Evolutionary conservation across 35 echinoderm and acorn worm genomes (phyloP).

Genomic region (Heliocidaris tuberculata): DNA sequence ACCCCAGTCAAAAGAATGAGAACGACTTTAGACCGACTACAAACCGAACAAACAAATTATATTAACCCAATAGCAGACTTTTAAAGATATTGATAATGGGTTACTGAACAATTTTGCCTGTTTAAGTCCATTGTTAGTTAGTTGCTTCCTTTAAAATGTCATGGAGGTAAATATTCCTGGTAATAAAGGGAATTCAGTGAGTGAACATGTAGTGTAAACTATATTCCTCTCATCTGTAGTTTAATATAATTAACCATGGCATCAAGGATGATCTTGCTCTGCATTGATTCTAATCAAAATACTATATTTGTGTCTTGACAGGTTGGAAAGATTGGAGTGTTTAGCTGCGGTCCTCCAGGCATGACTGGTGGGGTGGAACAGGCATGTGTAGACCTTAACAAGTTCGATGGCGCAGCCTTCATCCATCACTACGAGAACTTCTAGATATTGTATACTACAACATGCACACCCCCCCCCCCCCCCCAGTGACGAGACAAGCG

Average conservation of each 20-base stretch:
- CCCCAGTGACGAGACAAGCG: background rate
- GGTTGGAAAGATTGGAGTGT: slow-evolving; percentile 92
- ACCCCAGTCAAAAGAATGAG: no score
- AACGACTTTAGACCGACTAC: no score
- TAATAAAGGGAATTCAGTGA: no score
- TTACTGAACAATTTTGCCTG: no score
- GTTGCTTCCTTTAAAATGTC: no score
- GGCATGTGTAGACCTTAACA: slow-evolving; percentile 95
- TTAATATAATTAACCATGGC: background rate
- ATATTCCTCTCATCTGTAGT: background rate
- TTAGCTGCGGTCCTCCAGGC: slow-evolving; percentile 95
- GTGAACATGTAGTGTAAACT: no score
- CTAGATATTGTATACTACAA: slow-evolving; percentile 32
- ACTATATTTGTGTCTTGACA: slow-evolving; percentile 12
- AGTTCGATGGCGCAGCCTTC: slow-evolving; percentile 97
- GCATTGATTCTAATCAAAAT: background rate
- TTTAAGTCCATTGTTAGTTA: no score
- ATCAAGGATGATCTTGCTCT: background rate
- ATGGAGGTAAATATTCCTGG: no score
- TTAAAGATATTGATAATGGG: no score
- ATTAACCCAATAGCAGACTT: no score
- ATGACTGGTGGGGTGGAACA: slow-evolving; percentile 94
- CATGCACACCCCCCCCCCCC: no score
- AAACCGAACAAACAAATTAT: no score
- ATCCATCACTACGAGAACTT: slow-evolving; percentile 99